A percentile compares a stretch with the other conserved stretches of the same genome.
These are phyloP conservation scores for Drosophila bunnanda DNA, from an alignment of 2,888 invertebrate species.

Conservation along the genomic window DNA sequence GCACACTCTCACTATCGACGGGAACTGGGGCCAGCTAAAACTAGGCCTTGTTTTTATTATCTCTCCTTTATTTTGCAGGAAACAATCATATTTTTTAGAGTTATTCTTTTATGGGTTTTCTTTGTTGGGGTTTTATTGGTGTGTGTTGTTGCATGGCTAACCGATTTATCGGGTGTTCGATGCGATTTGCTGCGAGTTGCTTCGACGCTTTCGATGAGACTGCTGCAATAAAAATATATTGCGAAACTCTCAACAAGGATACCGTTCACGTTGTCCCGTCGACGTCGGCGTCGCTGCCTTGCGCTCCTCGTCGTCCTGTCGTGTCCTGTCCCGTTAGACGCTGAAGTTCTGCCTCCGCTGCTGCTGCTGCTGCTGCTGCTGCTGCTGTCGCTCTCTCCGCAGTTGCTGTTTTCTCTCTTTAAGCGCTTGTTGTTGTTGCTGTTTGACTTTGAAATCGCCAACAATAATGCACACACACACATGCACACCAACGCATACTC, in stretches of 20 bases:
- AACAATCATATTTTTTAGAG: constrained; percentile 1
- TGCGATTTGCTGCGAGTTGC: constrained; percentile 63
- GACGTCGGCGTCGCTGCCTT: constrained; percentile 39
- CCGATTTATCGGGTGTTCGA: constrained; percentile 34
- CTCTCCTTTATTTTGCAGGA: not conserved
- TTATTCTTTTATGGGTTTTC: not conserved
- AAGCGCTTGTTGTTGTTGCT: constrained; percentile 56
- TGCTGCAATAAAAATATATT: constrained; percentile 81
- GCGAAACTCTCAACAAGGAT: constrained; percentile 82
- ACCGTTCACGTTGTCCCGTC: constrained; percentile 60
- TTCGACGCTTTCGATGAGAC: constrained; percentile 81
- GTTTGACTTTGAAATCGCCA: constrained; percentile 78
- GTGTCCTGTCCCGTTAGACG: constrained; percentile 65
- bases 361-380: constrained; percentile 10
- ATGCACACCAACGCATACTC: constrained; percentile 17
- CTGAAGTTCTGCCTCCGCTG: constrained; percentile 44
- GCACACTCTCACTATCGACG: constrained; percentile 32
- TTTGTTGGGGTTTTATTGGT: constrained; percentile 13
- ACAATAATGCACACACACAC: constrained; percentile 66
- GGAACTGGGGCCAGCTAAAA: constrained; percentile 2
- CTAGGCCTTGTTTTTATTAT: not conserved
- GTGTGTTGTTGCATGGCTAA: constrained; percentile 6
- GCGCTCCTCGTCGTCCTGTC: constrained; percentile 29
- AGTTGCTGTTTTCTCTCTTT: constrained; percentile 39
- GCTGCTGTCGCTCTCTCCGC: constrained; percentile 36